Percentiles rank a stretch among this genome's conserved stretches.
These are phyloP conservation scores for Thunnus thynnus DNA, from an alignment of 2,113 vertebrate genomes.

Conservation along the genomic window DNA sequence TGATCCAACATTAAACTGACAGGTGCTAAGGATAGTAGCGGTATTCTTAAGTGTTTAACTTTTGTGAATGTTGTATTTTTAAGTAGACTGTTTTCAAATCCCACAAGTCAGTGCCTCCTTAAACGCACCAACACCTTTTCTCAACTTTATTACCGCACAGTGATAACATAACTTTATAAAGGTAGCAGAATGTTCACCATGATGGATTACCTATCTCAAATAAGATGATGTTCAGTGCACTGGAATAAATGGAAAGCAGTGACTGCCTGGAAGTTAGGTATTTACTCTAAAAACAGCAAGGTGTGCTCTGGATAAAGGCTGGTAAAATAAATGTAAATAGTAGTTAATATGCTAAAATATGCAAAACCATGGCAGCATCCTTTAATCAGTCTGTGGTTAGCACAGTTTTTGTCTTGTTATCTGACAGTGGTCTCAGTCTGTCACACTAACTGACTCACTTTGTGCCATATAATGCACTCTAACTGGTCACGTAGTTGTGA, in stretches of 20 bases:
- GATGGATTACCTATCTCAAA: constrained; percentile 9
- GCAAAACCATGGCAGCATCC: no score
- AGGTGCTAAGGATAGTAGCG: no score
- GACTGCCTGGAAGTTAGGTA: not conserved
- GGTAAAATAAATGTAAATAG: constrained; percentile 17
- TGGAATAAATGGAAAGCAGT: constrained; percentile 11
- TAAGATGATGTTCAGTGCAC: constrained; percentile 9
- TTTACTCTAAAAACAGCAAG: not conserved
- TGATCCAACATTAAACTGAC: not conserved
- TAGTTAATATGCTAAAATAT: not conserved
- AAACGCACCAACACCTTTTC: constrained; percentile 8
- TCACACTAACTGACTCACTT: constrained; percentile 19
- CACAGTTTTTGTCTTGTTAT: constrained; percentile 31
- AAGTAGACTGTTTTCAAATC: not conserved
- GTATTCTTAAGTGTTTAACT: no score
- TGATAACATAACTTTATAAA: not conserved
- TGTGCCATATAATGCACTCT: constrained; percentile 18
- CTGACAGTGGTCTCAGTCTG: constrained; percentile 21
- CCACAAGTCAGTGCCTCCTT: not conserved
- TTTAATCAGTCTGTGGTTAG: not conserved
- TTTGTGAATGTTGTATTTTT: not conserved
- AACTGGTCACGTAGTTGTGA: constrained; percentile 28
- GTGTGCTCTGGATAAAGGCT: not conserved
- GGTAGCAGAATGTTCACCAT: not conserved
- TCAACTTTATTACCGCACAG: not conserved